Conservation (phyloP, 2,797 vertebrate species). For the Megalops cyprinoides region DNA sequence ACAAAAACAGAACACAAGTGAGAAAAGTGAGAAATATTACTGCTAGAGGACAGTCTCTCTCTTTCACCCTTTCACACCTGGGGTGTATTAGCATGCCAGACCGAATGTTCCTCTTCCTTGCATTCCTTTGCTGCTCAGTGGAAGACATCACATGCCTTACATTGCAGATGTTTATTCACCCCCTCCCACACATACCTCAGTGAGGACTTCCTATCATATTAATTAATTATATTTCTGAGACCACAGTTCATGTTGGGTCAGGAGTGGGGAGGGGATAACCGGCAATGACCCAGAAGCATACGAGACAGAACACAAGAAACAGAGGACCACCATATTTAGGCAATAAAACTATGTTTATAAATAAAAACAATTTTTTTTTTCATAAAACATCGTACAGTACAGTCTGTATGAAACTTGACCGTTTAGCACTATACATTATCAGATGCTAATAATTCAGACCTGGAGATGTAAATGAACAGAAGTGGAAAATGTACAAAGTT, state of each 20-base stretch:
- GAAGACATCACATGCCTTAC: not conserved
- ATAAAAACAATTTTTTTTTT: constrained; percentile 76
- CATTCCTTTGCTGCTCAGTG: not conserved
- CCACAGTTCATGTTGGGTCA: too few species aligned
- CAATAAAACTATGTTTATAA: constrained; percentile 89
- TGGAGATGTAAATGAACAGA: constrained; percentile 46
- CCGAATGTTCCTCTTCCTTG: not conserved
- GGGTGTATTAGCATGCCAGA: not conserved
- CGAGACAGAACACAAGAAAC: not conserved
- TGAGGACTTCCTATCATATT: too few species aligned
- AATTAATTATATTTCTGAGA: too few species aligned
- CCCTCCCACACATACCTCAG: too few species aligned
- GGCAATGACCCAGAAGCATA: not conserved
- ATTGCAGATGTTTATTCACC: too few species aligned
- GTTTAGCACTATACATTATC: constrained; percentile 65
- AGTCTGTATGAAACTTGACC: constrained; percentile 65
- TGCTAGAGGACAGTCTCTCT: not conserved
- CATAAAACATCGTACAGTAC: constrained; percentile 68
- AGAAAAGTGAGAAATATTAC: not conserved
- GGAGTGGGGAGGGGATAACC: too few species aligned
- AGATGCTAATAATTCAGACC: constrained; percentile 58
- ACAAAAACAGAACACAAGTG: not conserved
- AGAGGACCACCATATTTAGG: constrained; percentile 55
- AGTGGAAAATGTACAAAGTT: constrained; percentile 40
- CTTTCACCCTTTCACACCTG: not conserved